Evolutionary conservation across 2,797 vertebrate species (phyloP).

Genomic region (Ispidina lecontei): DNA sequence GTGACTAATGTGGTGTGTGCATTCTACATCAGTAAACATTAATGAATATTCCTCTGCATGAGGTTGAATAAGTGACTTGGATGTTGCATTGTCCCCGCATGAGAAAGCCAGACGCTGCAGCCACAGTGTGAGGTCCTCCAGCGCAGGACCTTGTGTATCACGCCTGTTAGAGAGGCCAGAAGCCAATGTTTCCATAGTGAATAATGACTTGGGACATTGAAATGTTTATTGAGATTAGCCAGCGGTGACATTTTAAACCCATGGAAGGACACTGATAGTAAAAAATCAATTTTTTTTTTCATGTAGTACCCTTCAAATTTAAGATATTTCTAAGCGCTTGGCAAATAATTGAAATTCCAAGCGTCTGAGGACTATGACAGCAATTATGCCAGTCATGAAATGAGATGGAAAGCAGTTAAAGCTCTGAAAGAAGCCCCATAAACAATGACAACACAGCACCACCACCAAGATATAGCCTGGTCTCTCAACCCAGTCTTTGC

Average conservation of each 20-base stretch:
- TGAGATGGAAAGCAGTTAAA: not conserved
- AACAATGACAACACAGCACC: not conserved
- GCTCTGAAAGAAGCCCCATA: not conserved
- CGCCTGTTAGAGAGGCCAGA: not conserved
- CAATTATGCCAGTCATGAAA: not conserved
- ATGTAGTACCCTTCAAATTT: not conserved
- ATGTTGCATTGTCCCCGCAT: not conserved
- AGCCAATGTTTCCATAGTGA: not conserved
- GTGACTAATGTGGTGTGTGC: constrained; percentile 66
- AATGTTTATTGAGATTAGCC: not conserved
- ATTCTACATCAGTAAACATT: constrained; percentile 59
- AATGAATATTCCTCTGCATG: constrained; percentile 34
- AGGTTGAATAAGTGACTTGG: not conserved
- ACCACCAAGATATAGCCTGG: too few species aligned
- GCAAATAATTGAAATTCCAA: not conserved
- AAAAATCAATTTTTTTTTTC: not conserved
- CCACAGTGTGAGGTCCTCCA: rapidly evolving
- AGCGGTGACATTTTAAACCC: not conserved
- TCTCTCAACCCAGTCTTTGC: rapidly evolving
- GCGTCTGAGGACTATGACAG: not conserved
- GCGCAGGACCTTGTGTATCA: rapidly evolving
- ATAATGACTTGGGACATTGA: not conserved
- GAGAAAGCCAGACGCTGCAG: not conserved
- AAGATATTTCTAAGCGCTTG: not conserved
- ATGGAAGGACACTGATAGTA: not conserved